Conservation (phyloP, 2,113 vertebrate genomes). For the Gymnogyps californianus region DNA sequence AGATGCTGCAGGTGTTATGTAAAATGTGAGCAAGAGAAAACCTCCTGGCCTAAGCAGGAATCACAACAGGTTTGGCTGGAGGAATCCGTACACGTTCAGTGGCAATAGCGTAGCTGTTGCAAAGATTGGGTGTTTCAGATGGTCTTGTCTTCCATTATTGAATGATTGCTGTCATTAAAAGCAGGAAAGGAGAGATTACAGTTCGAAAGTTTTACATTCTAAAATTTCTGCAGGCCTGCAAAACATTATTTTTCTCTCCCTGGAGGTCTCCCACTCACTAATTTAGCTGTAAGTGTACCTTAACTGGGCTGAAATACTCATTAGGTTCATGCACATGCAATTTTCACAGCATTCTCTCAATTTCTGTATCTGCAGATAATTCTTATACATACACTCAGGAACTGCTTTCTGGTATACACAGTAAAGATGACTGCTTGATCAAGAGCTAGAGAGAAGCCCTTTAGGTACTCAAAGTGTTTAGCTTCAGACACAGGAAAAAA, state of each 20-base stretch:
- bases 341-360: background rate
- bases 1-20: background rate
- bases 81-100: background rate
- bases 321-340: background rate
- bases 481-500: background rate
- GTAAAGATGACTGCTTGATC: background rate
- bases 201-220: background rate
- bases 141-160: background rate
- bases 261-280: background rate
- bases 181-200: background rate
- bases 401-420: background rate
- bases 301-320: background rate
- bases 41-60: background rate
- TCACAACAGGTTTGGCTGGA: background rate
- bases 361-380: background rate
- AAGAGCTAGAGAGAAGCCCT: background rate
- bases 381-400: background rate
- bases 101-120: background rate
- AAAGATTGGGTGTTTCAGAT: background rate
- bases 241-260: background rate
- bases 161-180: background rate
- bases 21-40: background rate
- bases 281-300: background rate
- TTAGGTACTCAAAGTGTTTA: background rate
- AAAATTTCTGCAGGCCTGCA: background rate